Evolutionary conservation across 2,888 invertebrate genomes (phyloP).

Genomic region (Ectemnius lituratus): DNA sequence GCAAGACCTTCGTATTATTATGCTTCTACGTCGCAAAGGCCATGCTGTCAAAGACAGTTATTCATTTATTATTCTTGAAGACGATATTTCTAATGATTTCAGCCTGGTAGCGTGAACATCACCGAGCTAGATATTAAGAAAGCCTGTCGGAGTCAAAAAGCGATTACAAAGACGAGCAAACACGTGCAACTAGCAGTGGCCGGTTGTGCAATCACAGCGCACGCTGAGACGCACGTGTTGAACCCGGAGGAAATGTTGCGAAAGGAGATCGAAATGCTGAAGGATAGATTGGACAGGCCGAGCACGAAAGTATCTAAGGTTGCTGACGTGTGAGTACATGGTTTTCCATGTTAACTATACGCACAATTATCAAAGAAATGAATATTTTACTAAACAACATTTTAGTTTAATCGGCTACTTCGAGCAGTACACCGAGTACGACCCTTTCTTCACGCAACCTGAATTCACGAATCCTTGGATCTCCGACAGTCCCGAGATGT

Average conservation of each 20-base stretch:
- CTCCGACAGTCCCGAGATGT: slow-evolving; percentile 95
- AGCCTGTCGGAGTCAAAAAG: slow-evolving; percentile 85
- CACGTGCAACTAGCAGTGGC: slow-evolving; percentile 77
- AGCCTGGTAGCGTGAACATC: slow-evolving; percentile 99
- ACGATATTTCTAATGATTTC: slow-evolving; percentile 39
- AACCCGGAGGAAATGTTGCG: slow-evolving; percentile 80
- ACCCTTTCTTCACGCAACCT: slow-evolving; percentile 94
- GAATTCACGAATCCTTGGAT: slow-evolving; percentile 99
- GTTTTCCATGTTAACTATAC: background rate
- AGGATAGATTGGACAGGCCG: slow-evolving; percentile 89
- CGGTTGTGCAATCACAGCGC: slow-evolving; percentile 81
- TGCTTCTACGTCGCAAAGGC: too few relatives aligned
- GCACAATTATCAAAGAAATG: background rate
- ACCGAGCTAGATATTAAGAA: slow-evolving; percentile 99
- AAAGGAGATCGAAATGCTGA: slow-evolving; percentile 87
- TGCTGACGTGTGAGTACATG: slow-evolving; percentile 90
- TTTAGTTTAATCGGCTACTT: slow-evolving; percentile 91
- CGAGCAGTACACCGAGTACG: slow-evolving; percentile 98
- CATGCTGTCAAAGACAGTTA: background rate
- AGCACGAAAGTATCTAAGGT: slow-evolving; percentile 96
- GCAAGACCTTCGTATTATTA: too few relatives aligned
- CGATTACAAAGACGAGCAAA: slow-evolving; percentile 75
- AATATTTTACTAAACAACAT: slow-evolving; percentile 13
- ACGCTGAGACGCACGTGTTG: slow-evolving; percentile 72
- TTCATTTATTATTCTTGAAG: background rate